Percentiles rank a stretch among this genome's conserved stretches.
Evolutionary conservation across 2,113 vertebrate genomes (phyloP).

Genomic region (Phyllopteryx taeniolatus): DNA sequence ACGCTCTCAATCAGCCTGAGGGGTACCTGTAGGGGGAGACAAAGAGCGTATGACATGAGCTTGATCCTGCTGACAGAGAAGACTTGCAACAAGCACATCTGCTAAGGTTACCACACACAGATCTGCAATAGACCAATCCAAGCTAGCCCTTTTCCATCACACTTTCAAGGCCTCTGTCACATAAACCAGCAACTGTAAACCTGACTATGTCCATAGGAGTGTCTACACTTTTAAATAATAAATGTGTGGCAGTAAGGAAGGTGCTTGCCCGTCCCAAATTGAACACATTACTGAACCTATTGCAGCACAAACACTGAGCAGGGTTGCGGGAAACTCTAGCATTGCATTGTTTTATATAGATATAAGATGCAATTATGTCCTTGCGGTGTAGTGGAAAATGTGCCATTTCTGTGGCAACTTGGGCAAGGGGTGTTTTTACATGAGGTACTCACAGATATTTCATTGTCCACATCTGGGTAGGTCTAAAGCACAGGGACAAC

Average conservation of each 20-base stretch:
- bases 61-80: constrained; percentile 6
- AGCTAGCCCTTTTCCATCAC: constrained; percentile 6
- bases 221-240: not conserved
- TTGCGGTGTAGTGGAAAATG: constrained; percentile 30
- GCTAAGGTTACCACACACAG: constrained; percentile 34
- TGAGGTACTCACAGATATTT: constrained; percentile 80
- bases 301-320: not conserved
- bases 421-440: constrained; percentile 51
- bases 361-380: constrained; percentile 23
- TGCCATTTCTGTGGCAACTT: constrained; percentile 54
- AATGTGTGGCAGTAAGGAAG: not conserved
- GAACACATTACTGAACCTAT: not conserved
- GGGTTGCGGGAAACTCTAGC: not conserved
- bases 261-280: not conserved
- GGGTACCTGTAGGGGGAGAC: constrained; percentile 83
- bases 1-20: constrained; percentile 95
- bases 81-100: constrained; percentile 8
- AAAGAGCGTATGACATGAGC: constrained; percentile 23
- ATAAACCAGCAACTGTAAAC: not conserved
- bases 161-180: not conserved
- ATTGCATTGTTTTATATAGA: not conserved
- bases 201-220: not conserved
- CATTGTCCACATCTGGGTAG: constrained; percentile 79
- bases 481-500: constrained; percentile 77
- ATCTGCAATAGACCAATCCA: constrained; percentile 27